A percentile compares a stretch with the other conserved stretches of the same genome.
phyloP scores from a whole-genome alignment of 2,113 vertebrate species.

The Oreochromis aureus region DNA sequence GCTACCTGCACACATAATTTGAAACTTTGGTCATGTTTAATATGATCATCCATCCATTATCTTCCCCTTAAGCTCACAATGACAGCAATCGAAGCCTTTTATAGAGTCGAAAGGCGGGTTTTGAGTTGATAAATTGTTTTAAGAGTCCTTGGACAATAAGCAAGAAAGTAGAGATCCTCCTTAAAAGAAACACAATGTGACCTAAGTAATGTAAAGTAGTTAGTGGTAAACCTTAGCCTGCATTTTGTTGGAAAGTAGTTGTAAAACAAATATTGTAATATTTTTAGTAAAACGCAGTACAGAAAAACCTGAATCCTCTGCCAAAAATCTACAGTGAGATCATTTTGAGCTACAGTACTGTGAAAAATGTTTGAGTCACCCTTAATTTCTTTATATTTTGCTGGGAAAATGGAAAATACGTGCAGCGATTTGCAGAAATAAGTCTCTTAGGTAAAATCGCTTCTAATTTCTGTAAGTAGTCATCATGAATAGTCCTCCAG shows the following conservation, averaged over 20 bases:
- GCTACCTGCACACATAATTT: not conserved
- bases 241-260: not conserved
- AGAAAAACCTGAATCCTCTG: not conserved
- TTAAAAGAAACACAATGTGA: not conserved
- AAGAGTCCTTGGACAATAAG: accelerated
- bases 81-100: not conserved
- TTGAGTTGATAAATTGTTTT: not conserved
- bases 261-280: not conserved
- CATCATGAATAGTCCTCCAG: not conserved
- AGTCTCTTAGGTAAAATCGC: not conserved
- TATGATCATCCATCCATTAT: not conserved
- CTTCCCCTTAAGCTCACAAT: not conserved
- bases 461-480: not conserved
- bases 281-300: not conserved
- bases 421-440: not conserved
- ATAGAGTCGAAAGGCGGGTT: not conserved
- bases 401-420: not conserved
- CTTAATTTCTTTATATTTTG: not conserved
- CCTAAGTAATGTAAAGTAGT: not conserved
- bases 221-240: accelerated
- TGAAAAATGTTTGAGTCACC: not conserved
- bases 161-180: not conserved
- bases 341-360: not conserved
- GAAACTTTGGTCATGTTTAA: not conserved
- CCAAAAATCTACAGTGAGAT: not conserved